Base-by-base conservation (phyloP, 2,797 vertebrate species). In the Labroides dimidiatus region DNA sequence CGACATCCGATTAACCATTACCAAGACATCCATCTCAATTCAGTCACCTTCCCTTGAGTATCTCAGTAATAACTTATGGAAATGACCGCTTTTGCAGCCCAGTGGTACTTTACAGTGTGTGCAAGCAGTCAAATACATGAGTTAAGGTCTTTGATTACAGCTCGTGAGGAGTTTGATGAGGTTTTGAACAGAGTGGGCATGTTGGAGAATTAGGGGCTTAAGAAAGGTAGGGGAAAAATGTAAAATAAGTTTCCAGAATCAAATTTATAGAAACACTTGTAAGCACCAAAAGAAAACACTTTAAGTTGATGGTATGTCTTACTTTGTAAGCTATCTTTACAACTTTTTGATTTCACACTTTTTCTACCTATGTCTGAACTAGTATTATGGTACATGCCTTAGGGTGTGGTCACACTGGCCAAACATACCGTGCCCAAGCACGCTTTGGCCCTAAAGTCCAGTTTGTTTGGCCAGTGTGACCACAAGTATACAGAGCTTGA, bases 11-110 rank as follows among this genome's bases (percentile, higher is more conserved):
- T 75, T 74, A 66, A 80, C 80, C 82, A 81, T 86, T 85, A 80
- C 69, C 57, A 37, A 77, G 64, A 76, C 85, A 88, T 89, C 77
- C 78, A 77, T 90, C 80, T 85, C 80, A 37, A 70, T 85, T 83
- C 75, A 23, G n/a, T 64, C 64, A 61, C 69, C 77, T 80, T 72
- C 65, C 63, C 55, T 66, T 69, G 72, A 80, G 69, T 55, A 2
- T 43, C 68, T 51, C 19, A 49, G 50, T 80, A 82, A 87, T 85
- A 84, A 77, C 44, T 76, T 77, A 39, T 51, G 75, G 54, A 80
- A 84, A 88, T 73, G n/a, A 67, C 61, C 19, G 6, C 57, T 80
- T 85, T 71, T 64, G 61, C 58, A 50, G 69, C 37, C 63, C 73
- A 64, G 86, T 75, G 81, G 69, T 75, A 70, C 78, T 87, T 87